Evolutionary conservation across 2,797 vertebrate genomes (phyloP).

Genomic region (Lagodon rhomboides): DNA sequence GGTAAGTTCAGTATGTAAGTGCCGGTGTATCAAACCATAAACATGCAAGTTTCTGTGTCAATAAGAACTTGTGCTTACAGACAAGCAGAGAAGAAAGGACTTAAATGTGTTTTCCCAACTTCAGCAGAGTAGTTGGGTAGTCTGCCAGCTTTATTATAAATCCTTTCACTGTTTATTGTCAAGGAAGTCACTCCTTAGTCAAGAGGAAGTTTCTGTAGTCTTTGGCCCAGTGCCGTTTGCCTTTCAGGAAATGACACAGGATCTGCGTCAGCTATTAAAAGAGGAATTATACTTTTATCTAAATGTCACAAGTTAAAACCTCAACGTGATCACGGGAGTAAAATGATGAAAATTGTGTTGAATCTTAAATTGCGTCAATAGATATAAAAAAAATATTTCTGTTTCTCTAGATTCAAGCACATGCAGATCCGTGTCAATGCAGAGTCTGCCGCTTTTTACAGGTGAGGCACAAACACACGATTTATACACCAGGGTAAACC

Average conservation of each 20-base stretch:
- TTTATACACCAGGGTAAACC: not conserved
- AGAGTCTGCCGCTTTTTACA: constrained; percentile 95
- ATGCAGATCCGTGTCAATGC: constrained; percentile 98
- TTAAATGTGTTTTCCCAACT: not conserved
- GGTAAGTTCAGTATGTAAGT: constrained; percentile 77
- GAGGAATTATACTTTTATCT: constrained; percentile 1
- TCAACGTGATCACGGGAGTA: not conserved
- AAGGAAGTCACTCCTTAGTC: constrained; percentile 32
- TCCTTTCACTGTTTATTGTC: not conserved
- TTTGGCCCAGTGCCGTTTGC: constrained; percentile 32
- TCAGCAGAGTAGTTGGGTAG: not conserved
- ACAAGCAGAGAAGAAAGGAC: constrained; percentile 1
- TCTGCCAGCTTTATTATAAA: constrained; percentile 4
- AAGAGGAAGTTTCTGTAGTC: constrained; percentile 60
- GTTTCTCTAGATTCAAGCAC: constrained; percentile 93
- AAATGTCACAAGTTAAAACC: not conserved
- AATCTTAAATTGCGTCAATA: not conserved
- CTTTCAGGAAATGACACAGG: constrained; percentile 50
- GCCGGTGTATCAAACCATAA: not conserved
- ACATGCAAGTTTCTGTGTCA: not conserved
- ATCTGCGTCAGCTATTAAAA: constrained; percentile 32
- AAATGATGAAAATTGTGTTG: not conserved
- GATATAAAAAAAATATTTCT: not conserved
- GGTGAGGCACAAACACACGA: constrained; percentile 82
- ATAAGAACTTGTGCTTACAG: not conserved